These are phyloP conservation scores for Eupithecia abbreviata DNA, from an alignment of 2,888 invertebrate genomes.

Conservation along the genomic window DNA sequence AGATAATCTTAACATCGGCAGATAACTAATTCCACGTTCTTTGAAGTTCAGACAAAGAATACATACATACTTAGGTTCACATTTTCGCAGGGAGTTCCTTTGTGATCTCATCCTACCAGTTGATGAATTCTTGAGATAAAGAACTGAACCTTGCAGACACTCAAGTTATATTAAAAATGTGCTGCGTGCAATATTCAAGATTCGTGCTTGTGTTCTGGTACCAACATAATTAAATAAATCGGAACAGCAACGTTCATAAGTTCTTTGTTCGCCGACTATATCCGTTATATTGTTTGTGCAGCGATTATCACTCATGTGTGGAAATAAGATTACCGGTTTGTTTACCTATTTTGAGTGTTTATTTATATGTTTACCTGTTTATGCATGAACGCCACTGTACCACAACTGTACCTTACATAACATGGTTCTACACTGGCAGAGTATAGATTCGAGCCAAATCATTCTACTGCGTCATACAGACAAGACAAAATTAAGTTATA, in stretches of 20 bases:
- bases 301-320: conserved; percentile 19
- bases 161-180: not conserved
- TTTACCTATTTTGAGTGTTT: not conserved
- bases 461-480: not conserved
- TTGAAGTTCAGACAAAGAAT: conserved; percentile 21
- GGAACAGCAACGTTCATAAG: conserved; percentile 9
- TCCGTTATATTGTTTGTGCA: conserved; percentile 28
- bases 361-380: not conserved
- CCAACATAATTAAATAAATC: conserved; percentile 17
- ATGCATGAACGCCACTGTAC: not conserved
- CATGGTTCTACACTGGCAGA: not conserved
- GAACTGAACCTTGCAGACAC: not conserved
- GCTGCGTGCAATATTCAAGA: not conserved
- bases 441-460: not conserved
- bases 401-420: not conserved
- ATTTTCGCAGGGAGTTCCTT: conserved; percentile 1
- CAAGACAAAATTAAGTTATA: not conserved
- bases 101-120: not conserved
- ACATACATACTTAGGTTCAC: not conserved
- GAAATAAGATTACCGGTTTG: not conserved
- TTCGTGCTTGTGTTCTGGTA: conserved; percentile 6
- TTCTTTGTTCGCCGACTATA: conserved; percentile 21
- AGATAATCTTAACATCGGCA: conserved; percentile 25
- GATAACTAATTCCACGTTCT: conserved; percentile 15
- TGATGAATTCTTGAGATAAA: not conserved